These are phyloP conservation scores for Loris lydekkerianus DNA, from an alignment of 2,797 vertebrate species.

Conservation along the genomic window DNA sequence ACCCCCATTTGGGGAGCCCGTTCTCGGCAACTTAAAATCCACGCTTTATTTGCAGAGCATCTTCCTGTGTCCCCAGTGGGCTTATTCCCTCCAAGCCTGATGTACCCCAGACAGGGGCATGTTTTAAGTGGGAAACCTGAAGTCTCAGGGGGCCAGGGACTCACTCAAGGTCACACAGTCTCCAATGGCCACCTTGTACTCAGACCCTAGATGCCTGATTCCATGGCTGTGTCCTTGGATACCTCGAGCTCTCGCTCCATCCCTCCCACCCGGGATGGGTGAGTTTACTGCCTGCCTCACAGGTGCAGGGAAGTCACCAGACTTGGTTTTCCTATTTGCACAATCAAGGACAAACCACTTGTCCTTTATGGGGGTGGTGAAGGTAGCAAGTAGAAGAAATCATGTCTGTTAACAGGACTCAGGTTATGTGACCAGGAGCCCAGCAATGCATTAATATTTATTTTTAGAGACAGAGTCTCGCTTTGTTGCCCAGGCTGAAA, in stretches of 20 bases:
- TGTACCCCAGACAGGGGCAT: neutral
- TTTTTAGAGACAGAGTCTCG: neutral
- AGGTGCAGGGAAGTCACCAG: neutral
- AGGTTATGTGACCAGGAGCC: neutral
- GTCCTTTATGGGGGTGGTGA: neutral
- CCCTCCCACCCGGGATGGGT: no score
- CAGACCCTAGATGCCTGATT: neutral
- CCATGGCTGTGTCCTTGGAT: rapidly evolving
- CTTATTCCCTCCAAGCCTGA: rapidly evolving
- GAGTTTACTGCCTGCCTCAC: rapidly evolving
- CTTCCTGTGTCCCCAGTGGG: neutral
- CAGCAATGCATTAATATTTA: neutral
- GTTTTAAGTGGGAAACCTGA: neutral
- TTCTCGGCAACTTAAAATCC: neutral
- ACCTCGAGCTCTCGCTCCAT: no score
- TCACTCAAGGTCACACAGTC: neutral
- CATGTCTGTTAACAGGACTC: neutral
- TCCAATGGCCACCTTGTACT: neutral
- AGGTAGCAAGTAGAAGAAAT: neutral
- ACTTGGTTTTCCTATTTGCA: neutral
- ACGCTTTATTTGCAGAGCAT: neutral
- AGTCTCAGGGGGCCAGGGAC: neutral
- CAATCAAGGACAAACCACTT: neutral
- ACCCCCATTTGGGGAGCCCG: neutral
- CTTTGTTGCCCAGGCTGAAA: no score